Evolutionary conservation across 2,888 invertebrate species (phyloP), one percentile per base, ranked within the genome.

Genomic region (Drosophila subquinaria): DNA sequence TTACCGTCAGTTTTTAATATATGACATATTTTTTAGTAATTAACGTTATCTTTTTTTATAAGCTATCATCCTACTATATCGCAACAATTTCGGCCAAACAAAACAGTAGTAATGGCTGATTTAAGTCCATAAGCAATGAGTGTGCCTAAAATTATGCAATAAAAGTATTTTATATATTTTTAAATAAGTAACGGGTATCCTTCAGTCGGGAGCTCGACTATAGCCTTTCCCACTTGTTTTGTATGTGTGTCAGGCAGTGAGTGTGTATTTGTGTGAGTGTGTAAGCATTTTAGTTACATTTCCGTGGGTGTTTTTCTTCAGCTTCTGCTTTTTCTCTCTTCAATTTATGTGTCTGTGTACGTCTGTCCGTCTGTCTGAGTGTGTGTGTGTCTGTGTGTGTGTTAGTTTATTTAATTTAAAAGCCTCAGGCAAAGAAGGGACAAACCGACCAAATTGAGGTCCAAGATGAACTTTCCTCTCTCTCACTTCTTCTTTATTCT

Each of bases 371-470:
- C 8, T 40, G 8, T 40, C 48, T 56, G 27, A 23, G 64, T 63
- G 65, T 70, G 43, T 30, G 63, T 57, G 48, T 62, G 65, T 61
- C 63, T 73, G 43, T 38, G 63, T 57, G 53, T 62, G 63, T 64
- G 69, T 73, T 81, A 73, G 82, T 88, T 82, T 79, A 88, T 82
- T 83, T 88, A 86, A 86, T 83, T 83, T 88, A 63, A 88, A 88
- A 73, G 74, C 88, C 83, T 74, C 35, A 61, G 81, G n/a, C 30
- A 48, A 48, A 56, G 36, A 20, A 42, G 40, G 64, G 40, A 50
- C 60, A 64, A 56, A 59, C 17, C 36, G 43, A 43, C 35, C 50
- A 50, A 17, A 59, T 59, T 43, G 65, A 50, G 17, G 48, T 43
- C 36, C 35, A 50, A 43, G 30, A 11, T 38, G 45, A 56, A 35